A percentile compares a stretch with the other conserved stretches of the same genome.
Conservation (phyloP, 2,888 invertebrate species). For the Neoitamus cyanurus region DNA sequence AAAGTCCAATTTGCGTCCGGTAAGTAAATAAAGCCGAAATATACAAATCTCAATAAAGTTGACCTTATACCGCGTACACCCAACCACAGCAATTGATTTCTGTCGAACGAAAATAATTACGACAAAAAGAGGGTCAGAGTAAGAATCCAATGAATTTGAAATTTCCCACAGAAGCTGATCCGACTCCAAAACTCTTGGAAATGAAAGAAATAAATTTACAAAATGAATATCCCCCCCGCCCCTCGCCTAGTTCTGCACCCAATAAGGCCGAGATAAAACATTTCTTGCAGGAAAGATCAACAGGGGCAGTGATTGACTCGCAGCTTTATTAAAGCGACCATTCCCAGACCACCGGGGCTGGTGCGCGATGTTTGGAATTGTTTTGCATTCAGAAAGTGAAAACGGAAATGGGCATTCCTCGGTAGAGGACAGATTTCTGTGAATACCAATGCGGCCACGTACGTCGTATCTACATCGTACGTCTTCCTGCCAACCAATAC, state of each 20-base stretch:
- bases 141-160: not conserved
- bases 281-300: not conserved
- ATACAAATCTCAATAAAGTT: not conserved
- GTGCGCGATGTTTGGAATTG: not conserved
- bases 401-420: conserved; percentile 20
- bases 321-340: not conserved
- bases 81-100: not conserved
- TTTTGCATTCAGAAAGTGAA: conserved; percentile 23
- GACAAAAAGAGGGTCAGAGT: not conserved
- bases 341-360: not conserved
- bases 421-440: not conserved
- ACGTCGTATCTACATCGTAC: not conserved
- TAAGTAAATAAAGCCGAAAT: not conserved
- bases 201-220: not conserved
- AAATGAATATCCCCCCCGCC: not conserved
- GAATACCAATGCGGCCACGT: conserved; percentile 1
- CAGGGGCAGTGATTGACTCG: not conserved
- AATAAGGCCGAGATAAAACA: not conserved
- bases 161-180: not conserved
- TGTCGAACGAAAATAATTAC: not conserved
- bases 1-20: not conserved
- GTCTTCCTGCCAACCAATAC: not conserved
- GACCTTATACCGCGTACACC: not conserved
- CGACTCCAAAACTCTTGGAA: not conserved
- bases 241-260: not conserved